phyloP scores from a whole-genome alignment of 2,888 invertebrate genomes.

The Rhopalosiphum nymphaeae region DNA sequence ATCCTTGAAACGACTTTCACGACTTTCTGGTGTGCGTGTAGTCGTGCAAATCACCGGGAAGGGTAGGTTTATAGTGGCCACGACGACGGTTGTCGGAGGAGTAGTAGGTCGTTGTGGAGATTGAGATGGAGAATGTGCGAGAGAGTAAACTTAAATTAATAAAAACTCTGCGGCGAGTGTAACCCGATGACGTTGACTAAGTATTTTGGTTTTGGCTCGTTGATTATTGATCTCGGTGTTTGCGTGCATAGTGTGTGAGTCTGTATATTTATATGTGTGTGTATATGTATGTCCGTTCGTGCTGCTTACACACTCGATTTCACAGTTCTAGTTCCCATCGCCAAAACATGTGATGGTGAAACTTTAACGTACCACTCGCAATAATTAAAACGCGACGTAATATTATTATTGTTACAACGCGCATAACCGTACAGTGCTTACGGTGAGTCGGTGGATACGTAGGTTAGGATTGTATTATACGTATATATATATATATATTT shows the following conservation, averaged over 20 bases:
- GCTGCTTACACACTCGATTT: neutral
- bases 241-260: neutral
- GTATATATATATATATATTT: neutral
- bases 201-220: slow-evolving; percentile 55
- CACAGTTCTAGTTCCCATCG: slow-evolving; percentile 8
- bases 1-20: slow-evolving; percentile 24
- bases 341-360: neutral
- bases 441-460: neutral
- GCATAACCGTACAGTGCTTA: neutral
- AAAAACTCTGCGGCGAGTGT: slow-evolving; percentile 39
- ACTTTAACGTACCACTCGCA: slow-evolving; percentile 32
- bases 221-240: slow-evolving; percentile 48
- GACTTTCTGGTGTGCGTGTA: neutral
- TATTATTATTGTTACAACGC: neutral
- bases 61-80: neutral
- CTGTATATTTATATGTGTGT: neutral
- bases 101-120: neutral
- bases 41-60: neutral
- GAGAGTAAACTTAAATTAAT: slow-evolving; percentile 59
- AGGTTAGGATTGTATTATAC: neutral
- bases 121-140: neutral
- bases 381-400: slow-evolving; percentile 16
- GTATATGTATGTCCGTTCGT: neutral
- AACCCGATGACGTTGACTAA: slow-evolving; percentile 58
- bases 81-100: neutral